These are phyloP conservation scores for Calyptommatus sinebrachiatus DNA, from an alignment of 2,113 vertebrate species.

Conservation along the genomic window DNA sequence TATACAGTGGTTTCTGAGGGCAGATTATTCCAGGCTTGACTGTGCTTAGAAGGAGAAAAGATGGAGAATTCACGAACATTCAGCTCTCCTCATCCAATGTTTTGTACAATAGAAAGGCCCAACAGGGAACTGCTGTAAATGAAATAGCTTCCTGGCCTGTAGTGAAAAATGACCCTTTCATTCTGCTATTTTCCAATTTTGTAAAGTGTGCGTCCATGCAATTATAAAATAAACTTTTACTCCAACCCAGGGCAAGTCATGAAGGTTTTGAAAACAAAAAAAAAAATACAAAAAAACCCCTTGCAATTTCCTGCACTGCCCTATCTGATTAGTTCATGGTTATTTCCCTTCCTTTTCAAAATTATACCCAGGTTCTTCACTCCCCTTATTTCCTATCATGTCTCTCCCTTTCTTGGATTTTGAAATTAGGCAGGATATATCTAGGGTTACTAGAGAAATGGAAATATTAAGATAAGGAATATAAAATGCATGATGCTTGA, in stretches of 20 bases:
- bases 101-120: conserved; percentile 11
- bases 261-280: neutral
- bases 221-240: neutral
- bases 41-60: conserved; percentile 18
- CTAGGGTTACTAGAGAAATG: too few species aligned
- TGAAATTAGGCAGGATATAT: too few species aligned
- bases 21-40: neutral
- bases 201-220: neutral
- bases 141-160: neutral
- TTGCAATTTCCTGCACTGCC: neutral
- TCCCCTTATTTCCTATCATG: neutral
- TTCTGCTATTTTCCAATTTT: neutral
- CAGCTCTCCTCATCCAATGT: neutral
- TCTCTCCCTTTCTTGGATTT: too few species aligned
- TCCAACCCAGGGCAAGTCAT: neutral
- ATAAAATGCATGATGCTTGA: too few species aligned
- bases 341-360: neutral
- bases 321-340: neutral
- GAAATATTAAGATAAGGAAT: too few species aligned
- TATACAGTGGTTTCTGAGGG: conserved; percentile 39
- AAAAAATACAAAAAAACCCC: neutral
- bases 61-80: neutral
- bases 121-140: neutral
- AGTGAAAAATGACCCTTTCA: neutral
- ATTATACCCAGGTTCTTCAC: neutral